These are phyloP conservation scores for Daboia siamensis DNA, from an alignment of 2,113 vertebrate species.

Conservation along the genomic window DNA sequence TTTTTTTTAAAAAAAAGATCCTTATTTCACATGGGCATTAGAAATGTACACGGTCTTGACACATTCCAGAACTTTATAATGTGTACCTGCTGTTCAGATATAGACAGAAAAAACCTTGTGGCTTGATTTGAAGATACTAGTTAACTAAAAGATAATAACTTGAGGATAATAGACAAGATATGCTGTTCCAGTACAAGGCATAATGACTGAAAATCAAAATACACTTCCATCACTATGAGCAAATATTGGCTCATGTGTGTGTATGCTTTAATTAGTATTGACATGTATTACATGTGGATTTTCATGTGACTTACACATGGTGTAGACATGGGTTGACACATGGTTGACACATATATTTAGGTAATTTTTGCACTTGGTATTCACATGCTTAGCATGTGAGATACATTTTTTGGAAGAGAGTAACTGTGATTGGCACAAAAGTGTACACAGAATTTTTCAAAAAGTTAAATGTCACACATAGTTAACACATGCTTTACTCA, in stretches of 20 bases:
- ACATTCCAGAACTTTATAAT: background rate
- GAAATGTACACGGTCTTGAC: conserved; percentile 11
- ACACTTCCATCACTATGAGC: conserved; percentile 2
- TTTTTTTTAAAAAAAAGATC: background rate
- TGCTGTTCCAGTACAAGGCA: background rate
- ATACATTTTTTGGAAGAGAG: background rate
- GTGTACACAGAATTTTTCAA: background rate
- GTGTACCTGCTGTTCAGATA: conserved; percentile 8
- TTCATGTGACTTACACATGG: conserved; percentile 26
- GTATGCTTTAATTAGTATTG: conserved; percentile 1
- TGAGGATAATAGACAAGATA: conserved; percentile 5
- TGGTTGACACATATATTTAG: conserved; percentile 14
- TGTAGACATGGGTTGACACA: conserved; percentile 17
- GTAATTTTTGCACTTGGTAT: background rate
- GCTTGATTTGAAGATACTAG: background rate
- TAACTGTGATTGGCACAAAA: background rate
- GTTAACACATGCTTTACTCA: conserved; percentile 26
- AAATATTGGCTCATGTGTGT: background rate
- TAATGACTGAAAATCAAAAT: conserved; percentile 1
- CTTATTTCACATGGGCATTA: conserved; percentile 11
- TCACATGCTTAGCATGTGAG: conserved; percentile 20
- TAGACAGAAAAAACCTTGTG: background rate
- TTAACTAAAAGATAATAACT: background rate
- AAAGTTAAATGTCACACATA: conserved; percentile 11
- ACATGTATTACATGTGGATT: conserved; percentile 25